These are phyloP conservation scores for Monomorium pharaonis DNA, from an alignment of 1,140 invertebrate genomes.

Conservation along the genomic window DNA sequence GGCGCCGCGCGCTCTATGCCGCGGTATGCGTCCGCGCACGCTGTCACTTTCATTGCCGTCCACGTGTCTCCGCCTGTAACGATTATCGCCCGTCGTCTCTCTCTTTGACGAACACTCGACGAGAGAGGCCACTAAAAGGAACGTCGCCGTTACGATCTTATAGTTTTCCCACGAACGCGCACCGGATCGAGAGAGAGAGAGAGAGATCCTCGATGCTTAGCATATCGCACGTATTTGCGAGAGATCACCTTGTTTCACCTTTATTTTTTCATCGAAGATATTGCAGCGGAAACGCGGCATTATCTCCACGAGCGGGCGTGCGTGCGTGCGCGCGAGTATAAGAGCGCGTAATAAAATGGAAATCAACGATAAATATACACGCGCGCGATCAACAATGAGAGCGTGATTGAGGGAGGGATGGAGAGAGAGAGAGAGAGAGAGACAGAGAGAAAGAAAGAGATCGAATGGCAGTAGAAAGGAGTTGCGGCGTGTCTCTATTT, in stretches of 20 bases:
- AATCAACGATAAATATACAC: neutral
- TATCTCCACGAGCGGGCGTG: neutral
- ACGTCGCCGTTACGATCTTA: neutral
- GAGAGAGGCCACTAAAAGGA: constrained; percentile 5
- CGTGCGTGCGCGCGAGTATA: neutral
- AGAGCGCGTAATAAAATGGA: constrained; percentile 31
- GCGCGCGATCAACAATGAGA: constrained; percentile 20
- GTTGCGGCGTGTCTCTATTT: neutral
- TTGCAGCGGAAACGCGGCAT: constrained; percentile 25
- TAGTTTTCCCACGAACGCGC: constrained; percentile 9
- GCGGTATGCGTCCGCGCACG: constrained; percentile 27
- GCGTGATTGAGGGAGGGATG: neutral
- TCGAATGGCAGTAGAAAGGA: neutral
- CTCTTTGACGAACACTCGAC: constrained; percentile 9
- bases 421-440: neutral
- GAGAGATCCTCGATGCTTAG: constrained; percentile 6
- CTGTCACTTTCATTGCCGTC: constrained; percentile 74
- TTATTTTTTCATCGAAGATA: constrained; percentile 23
- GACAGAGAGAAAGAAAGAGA: too few relatives aligned
- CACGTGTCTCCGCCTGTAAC: constrained; percentile 65
- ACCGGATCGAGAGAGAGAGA: too few relatives aligned
- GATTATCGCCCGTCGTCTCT: constrained; percentile 57
- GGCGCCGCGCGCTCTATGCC: constrained; percentile 28
- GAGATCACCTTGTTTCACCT: constrained; percentile 24
- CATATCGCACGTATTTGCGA: neutral